Evolutionary conservation across 2,888 invertebrate genomes (phyloP).

Genomic region (Apotomis capreana): DNA sequence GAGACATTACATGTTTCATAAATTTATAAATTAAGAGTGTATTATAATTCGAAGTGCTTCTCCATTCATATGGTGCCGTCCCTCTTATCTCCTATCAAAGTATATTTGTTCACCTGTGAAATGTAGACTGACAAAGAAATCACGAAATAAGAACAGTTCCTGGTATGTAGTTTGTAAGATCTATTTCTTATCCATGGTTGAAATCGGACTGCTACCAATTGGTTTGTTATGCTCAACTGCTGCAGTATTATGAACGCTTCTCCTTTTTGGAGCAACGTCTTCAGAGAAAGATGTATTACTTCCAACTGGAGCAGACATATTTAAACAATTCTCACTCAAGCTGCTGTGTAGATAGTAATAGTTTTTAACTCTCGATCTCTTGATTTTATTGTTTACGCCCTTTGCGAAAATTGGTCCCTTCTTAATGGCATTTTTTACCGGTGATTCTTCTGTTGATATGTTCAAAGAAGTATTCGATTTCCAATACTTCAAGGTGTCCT

Average conservation of each 20-base stretch:
- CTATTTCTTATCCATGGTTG: neutral
- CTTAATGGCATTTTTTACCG: conserved; percentile 5
- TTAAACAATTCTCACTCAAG: conserved; percentile 5
- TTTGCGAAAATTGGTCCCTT: neutral
- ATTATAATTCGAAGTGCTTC: too few species aligned
- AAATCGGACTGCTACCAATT: neutral
- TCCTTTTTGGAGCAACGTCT: neutral
- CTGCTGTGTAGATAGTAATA: neutral
- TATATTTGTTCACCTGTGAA: too few species aligned
- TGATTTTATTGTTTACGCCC: conserved; percentile 4
- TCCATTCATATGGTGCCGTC: too few species aligned
- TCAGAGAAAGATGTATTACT: neutral
- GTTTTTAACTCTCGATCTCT: conserved; percentile 5
- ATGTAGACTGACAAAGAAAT: too few species aligned
- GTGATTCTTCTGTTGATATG: conserved; percentile 8
- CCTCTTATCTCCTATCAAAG: too few species aligned
- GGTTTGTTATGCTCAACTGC: neutral
- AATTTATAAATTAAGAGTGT: too few species aligned
- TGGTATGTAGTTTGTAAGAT: neutral
- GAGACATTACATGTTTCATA: too few species aligned
- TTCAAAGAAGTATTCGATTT: conserved; percentile 22
- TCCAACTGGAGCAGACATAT: conserved; percentile 18
- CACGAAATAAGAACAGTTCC: too few species aligned
- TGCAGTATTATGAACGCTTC: conserved; percentile 2
- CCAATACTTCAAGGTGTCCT: neutral